A percentile compares a stretch with the other conserved stretches of the same genome.
Evolutionary conservation across 1,140 invertebrate genomes (phyloP).

Genomic region (Dryas iulia): DNA sequence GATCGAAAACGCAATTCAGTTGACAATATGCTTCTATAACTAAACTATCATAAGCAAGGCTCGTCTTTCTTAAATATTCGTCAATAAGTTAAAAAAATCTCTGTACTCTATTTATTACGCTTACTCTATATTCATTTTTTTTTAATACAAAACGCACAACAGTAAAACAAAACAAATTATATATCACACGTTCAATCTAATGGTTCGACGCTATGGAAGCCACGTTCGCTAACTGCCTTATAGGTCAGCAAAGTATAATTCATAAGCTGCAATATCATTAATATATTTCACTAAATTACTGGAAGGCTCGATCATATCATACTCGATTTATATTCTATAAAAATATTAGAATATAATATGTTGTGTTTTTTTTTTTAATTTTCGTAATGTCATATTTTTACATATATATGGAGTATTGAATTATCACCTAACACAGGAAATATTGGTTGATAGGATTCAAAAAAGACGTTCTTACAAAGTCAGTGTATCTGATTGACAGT

Average conservation of each 20-base stretch:
- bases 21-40: slow-evolving; percentile 60
- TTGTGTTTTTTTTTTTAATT: slow-evolving; percentile 52
- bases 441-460: slow-evolving; percentile 34
- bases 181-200: slow-evolving; percentile 74
- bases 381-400: slow-evolving; percentile 63
- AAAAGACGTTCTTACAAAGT: slow-evolving; percentile 35
- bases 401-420: slow-evolving; percentile 66
- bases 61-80: slow-evolving; percentile 77
- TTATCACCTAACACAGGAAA: slow-evolving; percentile 46
- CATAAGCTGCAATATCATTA: slow-evolving; percentile 62
- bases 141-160: slow-evolving; percentile 74
- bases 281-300: slow-evolving; percentile 75
- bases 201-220: slow-evolving; percentile 65
- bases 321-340: slow-evolving; percentile 77
- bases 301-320: slow-evolving; percentile 77
- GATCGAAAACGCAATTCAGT: slow-evolving; percentile 55
- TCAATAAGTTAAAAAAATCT: slow-evolving; percentile 71
- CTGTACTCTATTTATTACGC: slow-evolving; percentile 60
- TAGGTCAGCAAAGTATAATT: slow-evolving; percentile 67
- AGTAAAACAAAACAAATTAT: slow-evolving; percentile 76
- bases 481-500: slow-evolving; percentile 15
- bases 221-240: slow-evolving; percentile 55
- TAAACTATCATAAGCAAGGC: slow-evolving; percentile 78
- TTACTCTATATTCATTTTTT: slow-evolving; percentile 52
- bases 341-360: slow-evolving; percentile 79